Percentiles rank a stretch among this genome's conserved stretches.
phyloP scores from a whole-genome alignment of 2,797 vertebrate species.

The Chiroxiphia lanceolata region DNA sequence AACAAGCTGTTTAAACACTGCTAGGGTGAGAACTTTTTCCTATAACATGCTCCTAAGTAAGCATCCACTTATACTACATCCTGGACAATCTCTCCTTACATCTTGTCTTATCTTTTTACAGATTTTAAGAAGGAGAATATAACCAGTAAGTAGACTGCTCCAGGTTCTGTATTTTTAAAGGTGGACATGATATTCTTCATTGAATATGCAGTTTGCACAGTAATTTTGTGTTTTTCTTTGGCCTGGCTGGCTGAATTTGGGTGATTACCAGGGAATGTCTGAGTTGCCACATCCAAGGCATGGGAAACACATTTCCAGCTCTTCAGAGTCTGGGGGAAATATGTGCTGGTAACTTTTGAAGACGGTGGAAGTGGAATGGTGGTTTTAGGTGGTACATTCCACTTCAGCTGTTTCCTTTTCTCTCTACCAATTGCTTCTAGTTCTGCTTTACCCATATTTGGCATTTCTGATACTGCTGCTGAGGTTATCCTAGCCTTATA shows the following conservation, averaged over 20 bases:
- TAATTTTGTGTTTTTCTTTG: background rate
- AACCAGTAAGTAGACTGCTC: conserved; percentile 87
- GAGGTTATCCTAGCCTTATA: background rate
- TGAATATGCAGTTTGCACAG: background rate
- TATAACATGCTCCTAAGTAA: background rate
- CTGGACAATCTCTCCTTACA: background rate
- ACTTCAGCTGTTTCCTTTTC: background rate
- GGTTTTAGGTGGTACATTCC: background rate
- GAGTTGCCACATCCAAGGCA: background rate
- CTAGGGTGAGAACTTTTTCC: background rate
- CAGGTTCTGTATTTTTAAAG: background rate
- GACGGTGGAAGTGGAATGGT: rapidly evolving
- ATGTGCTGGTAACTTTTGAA: background rate
- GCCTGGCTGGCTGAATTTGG: background rate
- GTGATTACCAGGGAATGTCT: background rate
- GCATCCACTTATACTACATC: background rate
- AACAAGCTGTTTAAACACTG: background rate
- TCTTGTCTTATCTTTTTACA: conserved; percentile 75
- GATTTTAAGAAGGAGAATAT: conserved; percentile 88
- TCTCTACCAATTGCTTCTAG: background rate
- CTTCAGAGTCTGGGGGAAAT: background rate
- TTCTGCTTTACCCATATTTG: background rate
- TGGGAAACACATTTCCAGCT: background rate
- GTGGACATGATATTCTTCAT: background rate
- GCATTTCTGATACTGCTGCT: background rate